Conservation (phyloP, 2,113 vertebrate genomes). For the Numida meleagris region DNA sequence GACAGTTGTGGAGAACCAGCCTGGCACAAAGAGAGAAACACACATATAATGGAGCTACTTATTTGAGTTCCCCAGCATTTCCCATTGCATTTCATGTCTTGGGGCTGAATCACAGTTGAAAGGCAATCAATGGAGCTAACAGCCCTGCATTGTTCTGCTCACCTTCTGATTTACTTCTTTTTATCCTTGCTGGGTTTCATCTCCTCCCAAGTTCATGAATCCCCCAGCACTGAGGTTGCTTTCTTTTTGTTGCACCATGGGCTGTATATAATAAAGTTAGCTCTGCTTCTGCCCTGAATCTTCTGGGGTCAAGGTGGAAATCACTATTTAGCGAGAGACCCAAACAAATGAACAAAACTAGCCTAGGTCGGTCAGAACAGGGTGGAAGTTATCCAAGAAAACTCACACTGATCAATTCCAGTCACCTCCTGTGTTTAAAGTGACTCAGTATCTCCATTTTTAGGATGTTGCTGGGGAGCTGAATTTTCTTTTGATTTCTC, state of each 20-base stretch:
- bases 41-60: conserved; percentile 57
- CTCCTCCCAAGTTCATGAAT: conserved; percentile 53
- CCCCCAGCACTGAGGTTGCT: conserved; percentile 36
- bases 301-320: conserved; percentile 42
- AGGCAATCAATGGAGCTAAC: conserved; percentile 63
- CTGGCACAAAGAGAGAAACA: not conserved
- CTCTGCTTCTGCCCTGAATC: conserved; percentile 13
- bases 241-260: conserved; percentile 43
- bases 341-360: conserved; percentile 66
- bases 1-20: not conserved
- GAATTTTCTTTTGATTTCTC: conserved; percentile 52
- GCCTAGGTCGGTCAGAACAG: conserved; percentile 22
- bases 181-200: conserved; percentile 35
- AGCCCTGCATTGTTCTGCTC: conserved; percentile 65
- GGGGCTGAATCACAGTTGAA: conserved; percentile 51
- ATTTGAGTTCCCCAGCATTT: conserved; percentile 53
- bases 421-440: conserved; percentile 65
- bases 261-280: conserved; percentile 50
- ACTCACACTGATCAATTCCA: conserved; percentile 57
- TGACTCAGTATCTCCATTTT: conserved; percentile 71
- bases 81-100: conserved; percentile 35
- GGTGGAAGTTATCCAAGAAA: conserved; percentile 61
- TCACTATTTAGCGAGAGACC: conserved; percentile 21
- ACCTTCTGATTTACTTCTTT: conserved; percentile 70
- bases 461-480: conserved; percentile 66